Conservation (phyloP, 2,888 invertebrate genomes). For the Philonicus albiceps region DNA sequence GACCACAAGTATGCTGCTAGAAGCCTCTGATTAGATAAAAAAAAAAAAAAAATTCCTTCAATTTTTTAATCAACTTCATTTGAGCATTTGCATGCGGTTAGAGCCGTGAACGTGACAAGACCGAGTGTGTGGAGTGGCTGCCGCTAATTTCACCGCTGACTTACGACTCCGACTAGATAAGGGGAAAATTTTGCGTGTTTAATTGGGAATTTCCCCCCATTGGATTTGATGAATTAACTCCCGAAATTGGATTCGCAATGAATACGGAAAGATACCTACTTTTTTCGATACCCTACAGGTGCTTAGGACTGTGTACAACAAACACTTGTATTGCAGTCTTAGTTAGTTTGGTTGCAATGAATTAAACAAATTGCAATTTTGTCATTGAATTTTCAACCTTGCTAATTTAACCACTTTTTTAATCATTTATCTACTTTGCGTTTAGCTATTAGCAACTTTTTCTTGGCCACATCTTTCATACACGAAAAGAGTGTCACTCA, state of each 20-base stretch:
- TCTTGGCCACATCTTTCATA: no score
- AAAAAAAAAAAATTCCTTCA: slow-evolving; percentile 35
- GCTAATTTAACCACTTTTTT: no score
- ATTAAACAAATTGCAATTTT: background rate
- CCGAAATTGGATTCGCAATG: background rate
- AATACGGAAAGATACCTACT: background rate
- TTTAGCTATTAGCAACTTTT: no score
- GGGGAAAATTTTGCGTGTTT: background rate
- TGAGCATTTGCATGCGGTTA: background rate
- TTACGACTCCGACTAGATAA: background rate
- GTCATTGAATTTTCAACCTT: no score
- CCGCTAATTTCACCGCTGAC: background rate
- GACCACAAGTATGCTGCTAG: slow-evolving; percentile 4
- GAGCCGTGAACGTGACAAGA: background rate
- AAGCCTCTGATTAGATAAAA: slow-evolving; percentile 24
- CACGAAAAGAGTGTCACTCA: no score
- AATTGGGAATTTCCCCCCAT: background rate
- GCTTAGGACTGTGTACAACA: background rate
- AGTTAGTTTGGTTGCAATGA: background rate
- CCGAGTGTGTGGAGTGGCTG: background rate
- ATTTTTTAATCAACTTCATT: slow-evolving; percentile 27
- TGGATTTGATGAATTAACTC: background rate
- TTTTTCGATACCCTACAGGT: background rate
- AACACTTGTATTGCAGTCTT: background rate
- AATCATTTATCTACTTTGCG: no score